A percentile compares a stretch with the other conserved stretches of the same genome.
phyloP scores from a whole-genome alignment of 2,113 vertebrate genomes.

The Corydoras sp. region DNA sequence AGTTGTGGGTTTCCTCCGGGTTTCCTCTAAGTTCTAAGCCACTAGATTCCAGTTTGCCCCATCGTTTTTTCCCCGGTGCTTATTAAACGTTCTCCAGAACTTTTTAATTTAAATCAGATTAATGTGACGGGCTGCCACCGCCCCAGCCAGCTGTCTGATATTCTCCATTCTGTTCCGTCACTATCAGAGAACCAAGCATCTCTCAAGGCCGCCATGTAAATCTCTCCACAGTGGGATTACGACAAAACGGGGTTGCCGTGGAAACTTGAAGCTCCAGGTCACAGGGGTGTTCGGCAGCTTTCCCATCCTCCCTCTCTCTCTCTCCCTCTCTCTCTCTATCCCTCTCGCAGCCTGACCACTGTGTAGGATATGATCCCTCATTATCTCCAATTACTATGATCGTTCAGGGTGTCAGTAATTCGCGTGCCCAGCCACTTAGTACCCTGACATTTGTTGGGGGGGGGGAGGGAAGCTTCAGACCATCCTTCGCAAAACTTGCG shows the following conservation, averaged over 20 bases:
- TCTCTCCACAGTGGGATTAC: constrained; percentile 15
- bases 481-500: not conserved
- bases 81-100: no score
- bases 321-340: not conserved
- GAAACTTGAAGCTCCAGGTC: constrained; percentile 42
- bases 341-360: not conserved
- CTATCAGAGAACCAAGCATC: constrained; percentile 2
- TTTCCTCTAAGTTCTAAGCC: no score
- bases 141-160: no score
- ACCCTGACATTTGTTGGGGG: constrained; percentile 31
- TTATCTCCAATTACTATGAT: constrained; percentile 35
- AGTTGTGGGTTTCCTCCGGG: no score
- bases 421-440: constrained; percentile 32
- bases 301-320: not conserved
- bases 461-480: not conserved
- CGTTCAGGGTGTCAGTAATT: constrained; percentile 27
- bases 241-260: constrained; percentile 38
- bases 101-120: no score
- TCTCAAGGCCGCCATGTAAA: constrained; percentile 18
- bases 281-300: constrained; percentile 17
- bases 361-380: constrained; percentile 17
- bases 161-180: not conserved
- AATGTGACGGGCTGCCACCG: no score
- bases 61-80: no score
- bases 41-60: no score